Evolutionary conservation across 2,797 vertebrate genomes (phyloP), one percentile per base, ranked within the genome.

Genomic region (Melanotaenia parkinsoni): DNA sequence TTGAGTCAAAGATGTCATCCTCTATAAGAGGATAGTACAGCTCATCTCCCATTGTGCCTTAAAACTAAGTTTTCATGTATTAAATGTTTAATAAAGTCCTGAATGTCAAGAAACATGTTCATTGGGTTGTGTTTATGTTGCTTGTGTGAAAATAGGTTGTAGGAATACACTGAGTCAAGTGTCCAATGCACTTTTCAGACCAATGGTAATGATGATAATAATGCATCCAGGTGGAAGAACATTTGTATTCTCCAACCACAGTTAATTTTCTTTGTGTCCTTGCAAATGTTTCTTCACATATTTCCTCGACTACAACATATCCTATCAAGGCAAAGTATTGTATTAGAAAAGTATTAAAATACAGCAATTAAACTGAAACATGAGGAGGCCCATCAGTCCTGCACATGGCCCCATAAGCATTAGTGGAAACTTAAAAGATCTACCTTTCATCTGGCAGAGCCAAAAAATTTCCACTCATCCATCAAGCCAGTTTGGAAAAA

Each of bases 361-460:
- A 24, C 20, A 38, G 28, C 7, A 1, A 57, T 51, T 58, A 47
- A 30, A 68, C 45, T 24, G 20, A 67, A 63, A 37, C 9, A 58
- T 50, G 45, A 45, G 16, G 13, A 35, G 35, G 35, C 79, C 74
- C 78, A 79, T 5, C 37, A 24, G 47, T n/a, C 57, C 20, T 37
- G 61, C 77, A 84, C 58, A 75, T 53, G 66, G 68, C 50, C 62
- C 62, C 61, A 35, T 61, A 75, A 72, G 32, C 54, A 58, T 62
- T 24, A 63, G 28, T 38, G 65, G 58, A 81, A 83, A 74, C 77
- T 74, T 57, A n/a, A 68, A 28, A 72, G 70, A 37, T 80, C 66
- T 68, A 72, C 72, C 35, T 72, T 33, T 47, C 76, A 86, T 77
- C 50, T 80, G 72, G 47, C 28, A 18, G 59, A 33, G 40, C n/a